Conservation (phyloP, 2,113 vertebrate species). For the Lophius piscatorius region DNA sequence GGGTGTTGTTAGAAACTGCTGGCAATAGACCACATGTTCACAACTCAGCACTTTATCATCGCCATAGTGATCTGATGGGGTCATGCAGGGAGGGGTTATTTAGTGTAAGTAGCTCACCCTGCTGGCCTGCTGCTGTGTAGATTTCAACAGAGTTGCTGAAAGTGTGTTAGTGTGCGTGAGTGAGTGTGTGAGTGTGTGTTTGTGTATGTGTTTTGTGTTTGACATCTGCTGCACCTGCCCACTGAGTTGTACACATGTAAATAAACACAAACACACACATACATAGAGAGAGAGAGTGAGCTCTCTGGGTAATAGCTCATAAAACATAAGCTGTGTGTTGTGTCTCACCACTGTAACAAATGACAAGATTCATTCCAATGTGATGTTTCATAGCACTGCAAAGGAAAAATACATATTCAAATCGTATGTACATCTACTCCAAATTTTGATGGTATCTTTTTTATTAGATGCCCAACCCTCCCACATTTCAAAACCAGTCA, state of each 20-base stretch:
- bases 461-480: too few species aligned
- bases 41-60: slow-evolving; percentile 72
- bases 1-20: slow-evolving; percentile 71
- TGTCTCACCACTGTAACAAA: slow-evolving; percentile 4
- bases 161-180: slow-evolving; percentile 8
- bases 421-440: background rate
- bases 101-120: slow-evolving; percentile 50
- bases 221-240: slow-evolving; percentile 68
- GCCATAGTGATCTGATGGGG: slow-evolving; percentile 55
- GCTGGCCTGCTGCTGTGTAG: slow-evolving; percentile 34
- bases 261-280: slow-evolving; percentile 1
- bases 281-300: slow-evolving; percentile 13
- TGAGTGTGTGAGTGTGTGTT: slow-evolving; percentile 26
- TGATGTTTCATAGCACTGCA: too few species aligned
- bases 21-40: slow-evolving; percentile 64
- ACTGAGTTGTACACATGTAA: slow-evolving; percentile 57
- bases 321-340: background rate
- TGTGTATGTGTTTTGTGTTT: slow-evolving; percentile 7
- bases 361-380: slow-evolving; percentile 16
- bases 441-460: background rate
- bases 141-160: slow-evolving; percentile 21
- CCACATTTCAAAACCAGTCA: too few species aligned
- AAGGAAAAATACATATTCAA: too few species aligned
- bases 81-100: slow-evolving; percentile 55
- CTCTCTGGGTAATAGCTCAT: slow-evolving; percentile 36